Percentiles rank a stretch among this genome's conserved stretches.
Conservation (phyloP, 2,888 invertebrate species). For the Ceriagrion tenellum region DNA sequence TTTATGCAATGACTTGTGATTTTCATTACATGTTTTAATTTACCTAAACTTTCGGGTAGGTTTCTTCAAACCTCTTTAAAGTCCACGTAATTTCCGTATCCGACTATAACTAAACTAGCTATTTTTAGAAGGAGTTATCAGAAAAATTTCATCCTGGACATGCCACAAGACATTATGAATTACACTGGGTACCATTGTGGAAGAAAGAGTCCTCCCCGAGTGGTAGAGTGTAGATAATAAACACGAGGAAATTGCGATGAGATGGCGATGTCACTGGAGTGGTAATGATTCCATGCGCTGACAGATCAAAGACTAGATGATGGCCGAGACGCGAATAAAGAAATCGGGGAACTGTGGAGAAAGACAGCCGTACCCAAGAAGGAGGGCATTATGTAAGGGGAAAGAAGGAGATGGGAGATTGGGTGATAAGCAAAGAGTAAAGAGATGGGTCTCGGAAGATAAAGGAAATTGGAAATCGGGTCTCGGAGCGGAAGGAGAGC, state of each 20-base stretch:
- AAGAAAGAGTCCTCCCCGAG: too few relatives aligned
- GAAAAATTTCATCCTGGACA: too few relatives aligned
- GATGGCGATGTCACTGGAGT: background rate
- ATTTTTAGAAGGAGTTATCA: too few relatives aligned
- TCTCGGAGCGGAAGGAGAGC: background rate
- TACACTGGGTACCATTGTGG: too few relatives aligned
- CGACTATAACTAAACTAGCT: too few relatives aligned
- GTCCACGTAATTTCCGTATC: too few relatives aligned
- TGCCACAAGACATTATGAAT: too few relatives aligned
- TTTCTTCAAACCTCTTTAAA: too few relatives aligned
- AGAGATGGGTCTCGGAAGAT: constrained; percentile 15
- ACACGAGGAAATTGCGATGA: background rate
- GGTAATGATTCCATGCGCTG: background rate
- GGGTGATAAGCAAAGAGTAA: background rate
- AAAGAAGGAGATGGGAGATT: background rate
- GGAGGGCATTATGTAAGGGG: background rate
- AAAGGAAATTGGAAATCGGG: constrained; percentile 26
- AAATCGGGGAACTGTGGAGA: background rate
- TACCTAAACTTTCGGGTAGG: too few relatives aligned
- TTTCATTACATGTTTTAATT: too few relatives aligned
- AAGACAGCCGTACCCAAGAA: background rate
- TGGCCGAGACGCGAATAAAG: background rate
- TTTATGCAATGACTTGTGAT: too few relatives aligned
- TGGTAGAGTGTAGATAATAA: background rate
- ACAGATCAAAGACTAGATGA: background rate